Evolutionary conservation across 2,113 vertebrate species (phyloP).

Genomic region (Oostethus manadensis): DNA sequence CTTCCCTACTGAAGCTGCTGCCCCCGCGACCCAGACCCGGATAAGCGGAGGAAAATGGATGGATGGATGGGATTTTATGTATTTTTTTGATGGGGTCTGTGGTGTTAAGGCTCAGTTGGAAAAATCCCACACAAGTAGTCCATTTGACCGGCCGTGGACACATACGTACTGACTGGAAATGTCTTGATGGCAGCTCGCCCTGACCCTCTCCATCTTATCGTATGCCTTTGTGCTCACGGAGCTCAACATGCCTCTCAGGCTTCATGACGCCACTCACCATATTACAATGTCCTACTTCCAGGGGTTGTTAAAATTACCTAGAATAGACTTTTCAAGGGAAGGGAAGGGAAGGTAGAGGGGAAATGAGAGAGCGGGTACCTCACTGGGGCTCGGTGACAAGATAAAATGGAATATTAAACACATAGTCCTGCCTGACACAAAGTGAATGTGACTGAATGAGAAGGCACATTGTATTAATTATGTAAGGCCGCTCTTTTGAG

Average conservation of each 20-base stretch:
- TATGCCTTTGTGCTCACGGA: slow-evolving; percentile 18
- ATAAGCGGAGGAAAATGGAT: no score
- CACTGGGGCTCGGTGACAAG: slow-evolving; percentile 44
- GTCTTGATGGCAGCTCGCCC: slow-evolving; percentile 8
- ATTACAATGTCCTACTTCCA: slow-evolving; percentile 47
- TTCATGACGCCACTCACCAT: slow-evolving; percentile 15
- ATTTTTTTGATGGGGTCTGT: neutral
- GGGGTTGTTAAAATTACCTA: slow-evolving; percentile 39
- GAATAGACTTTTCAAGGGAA: slow-evolving; percentile 7
- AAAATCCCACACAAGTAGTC: slow-evolving; percentile 12
- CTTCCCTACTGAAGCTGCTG: no score
- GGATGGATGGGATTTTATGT: neutral
- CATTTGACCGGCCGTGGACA: neutral
- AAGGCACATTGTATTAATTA: slow-evolving; percentile 74
- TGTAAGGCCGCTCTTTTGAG: slow-evolving; percentile 64
- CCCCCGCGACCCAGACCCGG: no score
- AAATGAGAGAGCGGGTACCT: slow-evolving; percentile 26
- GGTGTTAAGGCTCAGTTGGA: neutral
- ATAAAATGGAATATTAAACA: slow-evolving; percentile 74
- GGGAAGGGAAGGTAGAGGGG: slow-evolving; percentile 10
- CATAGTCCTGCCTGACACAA: slow-evolving; percentile 60
- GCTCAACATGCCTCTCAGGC: slow-evolving; percentile 29
- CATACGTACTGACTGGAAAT: slow-evolving; percentile 18
- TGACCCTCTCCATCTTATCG: slow-evolving; percentile 17
- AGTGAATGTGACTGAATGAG: slow-evolving; percentile 67